These are phyloP conservation scores for Octomys mimax DNA, from an alignment of 2,797 vertebrate genomes.

Conservation along the genomic window DNA sequence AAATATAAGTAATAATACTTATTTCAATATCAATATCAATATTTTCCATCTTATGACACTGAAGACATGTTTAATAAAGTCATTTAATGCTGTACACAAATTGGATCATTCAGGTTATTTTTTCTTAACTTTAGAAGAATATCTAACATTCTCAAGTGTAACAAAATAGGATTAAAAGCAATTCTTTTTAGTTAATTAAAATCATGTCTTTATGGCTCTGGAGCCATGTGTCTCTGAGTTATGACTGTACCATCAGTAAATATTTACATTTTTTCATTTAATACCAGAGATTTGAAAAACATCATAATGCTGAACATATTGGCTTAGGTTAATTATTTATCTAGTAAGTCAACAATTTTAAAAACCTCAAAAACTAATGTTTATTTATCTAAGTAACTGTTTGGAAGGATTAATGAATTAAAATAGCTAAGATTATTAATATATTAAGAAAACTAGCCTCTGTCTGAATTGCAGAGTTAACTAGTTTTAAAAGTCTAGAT, in stretches of 20 bases:
- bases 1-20: background rate
- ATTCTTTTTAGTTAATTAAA: slow-evolving; percentile 74
- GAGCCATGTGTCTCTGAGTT: slow-evolving; percentile 15
- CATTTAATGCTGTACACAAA: slow-evolving; percentile 34
- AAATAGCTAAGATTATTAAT: slow-evolving; percentile 58
- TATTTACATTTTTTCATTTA: slow-evolving; percentile 53
- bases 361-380: slow-evolving; percentile 15
- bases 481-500: slow-evolving; percentile 30
- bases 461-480: slow-evolving; percentile 40
- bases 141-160: background rate
- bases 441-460: slow-evolving; percentile 3
- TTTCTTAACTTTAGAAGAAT: slow-evolving; percentile 13
- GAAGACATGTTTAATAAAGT: slow-evolving; percentile 24
- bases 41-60: background rate
- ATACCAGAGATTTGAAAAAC: slow-evolving; percentile 7
- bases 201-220: slow-evolving; percentile 17
- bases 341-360: slow-evolving; percentile 57
- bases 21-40: background rate
- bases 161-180: slow-evolving; percentile 45
- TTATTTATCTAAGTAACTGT: slow-evolving; percentile 51
- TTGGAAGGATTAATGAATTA: slow-evolving; percentile 43
- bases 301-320: background rate
- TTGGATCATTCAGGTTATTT: background rate
- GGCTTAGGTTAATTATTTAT: slow-evolving; percentile 21
- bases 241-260: slow-evolving; percentile 32